Evolutionary conservation across 2,113 vertebrate genomes (phyloP), one percentile per base, ranked within the genome.

Genomic region (Phylloscopus trochiloides): DNA sequence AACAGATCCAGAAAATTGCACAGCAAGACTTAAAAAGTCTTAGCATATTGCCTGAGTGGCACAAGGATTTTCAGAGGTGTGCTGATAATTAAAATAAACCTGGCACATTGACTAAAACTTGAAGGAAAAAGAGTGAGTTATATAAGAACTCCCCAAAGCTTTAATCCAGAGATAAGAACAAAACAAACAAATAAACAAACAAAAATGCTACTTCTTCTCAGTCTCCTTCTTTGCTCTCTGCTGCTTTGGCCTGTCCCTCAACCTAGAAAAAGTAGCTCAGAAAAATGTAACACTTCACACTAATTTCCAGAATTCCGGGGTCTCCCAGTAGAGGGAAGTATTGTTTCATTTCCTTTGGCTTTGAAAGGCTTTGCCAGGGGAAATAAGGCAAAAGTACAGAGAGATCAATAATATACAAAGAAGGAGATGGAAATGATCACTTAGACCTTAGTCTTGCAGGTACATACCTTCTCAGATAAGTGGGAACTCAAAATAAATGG

Each of bases 311-410:
- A 74, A 83, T 84, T 88, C 89, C 25, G 22, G 31, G 12, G 28
- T 54, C 59, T 97, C 97, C 98, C 97, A 98, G 96, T 77, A 97
- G 97, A 98, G 97, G 97, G 97, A 70, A 94, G 48, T 95, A 94
- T 97, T 98, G 95, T 77, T 95, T 91, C 85, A 96, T 95, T 70
- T 93, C 82, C 92, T 83, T 87, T 90, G 52, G 42, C n/a, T 95
- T 75, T 38, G 68, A 66, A 83, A 71, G 16, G 7, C 50, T 79
- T 83, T 81, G 40, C 32, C 54, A 61, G 63, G 52, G 61, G 48
- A 86, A 92, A 91, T 80, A 59, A 74, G 10, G 26, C n/a, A 92
- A 63, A 91, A 59, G 7, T 59, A 61, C 48, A 78, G 59, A 79
- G 42, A 54, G 25, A 81, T 88, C 62, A 81, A 68, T 81, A 47